phyloP scores from a whole-genome alignment of 2,888 invertebrate genomes.

The Tetragnatha montana region DNA sequence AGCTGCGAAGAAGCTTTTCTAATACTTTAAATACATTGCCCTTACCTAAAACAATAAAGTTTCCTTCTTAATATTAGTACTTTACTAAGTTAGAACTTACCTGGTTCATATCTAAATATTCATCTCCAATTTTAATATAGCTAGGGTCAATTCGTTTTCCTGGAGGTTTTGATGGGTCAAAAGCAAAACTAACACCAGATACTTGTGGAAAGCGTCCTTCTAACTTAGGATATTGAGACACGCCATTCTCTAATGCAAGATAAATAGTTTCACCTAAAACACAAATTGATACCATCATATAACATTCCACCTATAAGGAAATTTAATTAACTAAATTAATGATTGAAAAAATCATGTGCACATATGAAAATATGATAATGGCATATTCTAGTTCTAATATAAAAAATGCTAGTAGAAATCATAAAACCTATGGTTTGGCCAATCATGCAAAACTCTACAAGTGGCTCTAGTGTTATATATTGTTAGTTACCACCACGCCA shows the following conservation, averaged over 20 bases:
- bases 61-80: too few relatives aligned
- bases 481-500: too few relatives aligned
- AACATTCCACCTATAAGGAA: not conserved
- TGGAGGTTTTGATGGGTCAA: conserved; percentile 80
- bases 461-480: too few relatives aligned
- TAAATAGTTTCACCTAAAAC: conserved; percentile 81
- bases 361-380: not conserved
- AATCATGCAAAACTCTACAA: too few relatives aligned
- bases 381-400: not conserved
- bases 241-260: conserved; percentile 87
- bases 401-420: too few relatives aligned
- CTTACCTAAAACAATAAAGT: too few relatives aligned
- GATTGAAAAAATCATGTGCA: not conserved
- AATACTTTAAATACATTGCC: too few relatives aligned
- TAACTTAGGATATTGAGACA: conserved; percentile 88
- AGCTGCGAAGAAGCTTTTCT: too few relatives aligned
- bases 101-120: conserved; percentile 83
- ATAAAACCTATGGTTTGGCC: too few relatives aligned
- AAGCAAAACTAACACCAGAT: conserved; percentile 79
- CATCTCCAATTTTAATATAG: conserved; percentile 88
- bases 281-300: not conserved
- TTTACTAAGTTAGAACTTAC: conserved; percentile 72
- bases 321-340: conserved; percentile 2
- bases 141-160: conserved; percentile 83
- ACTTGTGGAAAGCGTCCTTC: conserved; percentile 90